Base-by-base conservation (phyloP, 1,140 invertebrate species). In the Metaphire vulgaris region DNA sequence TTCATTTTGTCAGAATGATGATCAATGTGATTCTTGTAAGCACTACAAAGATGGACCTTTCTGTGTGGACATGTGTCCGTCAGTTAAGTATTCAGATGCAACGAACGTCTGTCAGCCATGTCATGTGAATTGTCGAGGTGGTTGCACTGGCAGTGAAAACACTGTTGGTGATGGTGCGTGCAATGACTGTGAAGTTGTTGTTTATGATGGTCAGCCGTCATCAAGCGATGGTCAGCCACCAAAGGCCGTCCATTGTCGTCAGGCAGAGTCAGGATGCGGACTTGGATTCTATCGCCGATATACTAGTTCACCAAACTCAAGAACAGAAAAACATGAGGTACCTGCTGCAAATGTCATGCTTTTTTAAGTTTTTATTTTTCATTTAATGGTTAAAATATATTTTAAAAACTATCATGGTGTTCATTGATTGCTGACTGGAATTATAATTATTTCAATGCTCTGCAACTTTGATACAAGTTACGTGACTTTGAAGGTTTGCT, bases 1-100 rank as follows among this genome's bases (percentile, higher is more conserved):
- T 21, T 56, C 41, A 12, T 56, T 56, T 12, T 56, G 41, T 21
- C 41, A 56, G 85, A 93, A 91, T 32, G 89, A 92, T 1, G 92
- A 91, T 21, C 90, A 96, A 77, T 99, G 97, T 84, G 90, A 89
- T 0, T 88, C 88, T 41, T 99, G 97, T 84, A 93, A 91, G 81
- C 88, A 97, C 83, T 92, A 95, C 2, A 78, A 79, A 66, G 93
- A 97, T 85, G 93, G 94, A 0, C 92, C 93, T 1, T 93, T 91
- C 81, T 99, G 96, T 85, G 91, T 96, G 2, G 87, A 89, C 0
- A 83, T 90, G 79, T 98, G 97, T 83, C 94, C 95, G 0, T 87
- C 89, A 1, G 90, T 90, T 1, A 96, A 95, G 84, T 98, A 95
- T 86, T 79, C 83, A 6, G 90, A 90, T 76, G 80, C 86, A 15